These are phyloP conservation scores for Vesta saturnalis DNA, from an alignment of 2,888 invertebrate genomes.

Conservation along the genomic window DNA sequence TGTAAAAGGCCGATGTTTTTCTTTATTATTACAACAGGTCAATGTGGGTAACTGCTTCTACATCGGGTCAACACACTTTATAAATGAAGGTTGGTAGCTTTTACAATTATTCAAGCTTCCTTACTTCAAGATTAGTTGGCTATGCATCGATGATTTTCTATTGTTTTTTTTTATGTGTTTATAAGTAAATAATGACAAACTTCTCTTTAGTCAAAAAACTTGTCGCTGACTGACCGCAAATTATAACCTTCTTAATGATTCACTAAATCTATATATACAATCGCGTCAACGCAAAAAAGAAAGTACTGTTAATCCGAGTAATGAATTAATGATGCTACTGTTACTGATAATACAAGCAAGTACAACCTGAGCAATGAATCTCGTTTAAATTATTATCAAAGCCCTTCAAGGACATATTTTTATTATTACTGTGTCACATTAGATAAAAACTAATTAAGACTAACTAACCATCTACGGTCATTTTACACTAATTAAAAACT, in stretches of 20 bases:
- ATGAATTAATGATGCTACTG: no score
- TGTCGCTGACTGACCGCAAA: neutral
- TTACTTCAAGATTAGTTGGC: conserved; percentile 28
- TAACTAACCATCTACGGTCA: no score
- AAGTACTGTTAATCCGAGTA: neutral
- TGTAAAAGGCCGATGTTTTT: neutral
- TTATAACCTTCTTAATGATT: neutral
- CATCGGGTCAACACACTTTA: conserved; percentile 43
- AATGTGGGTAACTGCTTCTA: conserved; percentile 32
- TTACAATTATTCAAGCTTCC: conserved; percentile 40
- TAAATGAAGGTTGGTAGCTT: conserved; percentile 27
- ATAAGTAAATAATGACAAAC: neutral
- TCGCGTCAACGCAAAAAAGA: neutral
- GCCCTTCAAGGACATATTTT: no score
- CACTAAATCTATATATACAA: neutral
- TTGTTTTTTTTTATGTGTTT: conserved; percentile 24
- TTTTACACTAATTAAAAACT: no score
- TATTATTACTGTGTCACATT: no score
- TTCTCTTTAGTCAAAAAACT: no score
- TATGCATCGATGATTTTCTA: conserved; percentile 38
- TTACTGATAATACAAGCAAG: no score
- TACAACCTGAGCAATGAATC: no score
- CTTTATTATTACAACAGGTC: conserved; percentile 17
- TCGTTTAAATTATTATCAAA: no score
- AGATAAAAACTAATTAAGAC: no score